Evolutionary conservation across 1,140 invertebrate genomes (phyloP).

Genomic region (Cotesia vestalis): DNA sequence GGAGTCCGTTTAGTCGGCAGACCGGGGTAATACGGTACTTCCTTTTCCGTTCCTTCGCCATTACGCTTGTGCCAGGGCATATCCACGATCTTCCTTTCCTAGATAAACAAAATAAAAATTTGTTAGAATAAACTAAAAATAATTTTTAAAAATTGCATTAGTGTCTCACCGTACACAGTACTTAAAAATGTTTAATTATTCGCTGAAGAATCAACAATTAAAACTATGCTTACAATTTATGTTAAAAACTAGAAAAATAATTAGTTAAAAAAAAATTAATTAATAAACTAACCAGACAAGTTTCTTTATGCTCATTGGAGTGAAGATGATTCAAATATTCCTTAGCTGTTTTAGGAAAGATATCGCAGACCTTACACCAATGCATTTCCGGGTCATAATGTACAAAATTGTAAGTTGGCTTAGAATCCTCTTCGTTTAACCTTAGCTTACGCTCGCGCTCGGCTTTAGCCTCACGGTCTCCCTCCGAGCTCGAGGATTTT

Average conservation of each 20-base stretch:
- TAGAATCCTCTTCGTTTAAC: conserved; percentile 49
- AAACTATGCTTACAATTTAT: no score
- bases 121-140: neutral
- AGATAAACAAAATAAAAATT: conserved; percentile 40
- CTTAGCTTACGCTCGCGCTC: conserved; percentile 52
- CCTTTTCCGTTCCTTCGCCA: conserved; percentile 67
- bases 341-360: conserved; percentile 85
- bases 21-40: conserved; percentile 73
- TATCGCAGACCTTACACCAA: conserved; percentile 86
- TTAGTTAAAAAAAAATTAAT: no score
- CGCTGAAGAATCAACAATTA: no score
- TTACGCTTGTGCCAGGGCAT: conserved; percentile 79
- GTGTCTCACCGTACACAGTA: no score
- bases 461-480: conserved; percentile 61
- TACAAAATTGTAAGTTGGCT: conserved; percentile 76
- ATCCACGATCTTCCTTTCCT: conserved; percentile 75
- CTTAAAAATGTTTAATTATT: no score
- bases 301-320: conserved; percentile 76
- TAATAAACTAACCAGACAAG: conserved; percentile 63
- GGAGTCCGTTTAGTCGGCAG: conserved; percentile 80
- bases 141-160: no score
- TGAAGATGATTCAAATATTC: conserved; percentile 86
- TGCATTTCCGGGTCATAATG: conserved; percentile 89
- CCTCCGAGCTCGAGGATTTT: conserved; percentile 52
- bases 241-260: no score